Evolutionary conservation across 2,797 vertebrate genomes (phyloP), one percentile per base, ranked within the genome.

Genomic region (Nasua narica): DNA sequence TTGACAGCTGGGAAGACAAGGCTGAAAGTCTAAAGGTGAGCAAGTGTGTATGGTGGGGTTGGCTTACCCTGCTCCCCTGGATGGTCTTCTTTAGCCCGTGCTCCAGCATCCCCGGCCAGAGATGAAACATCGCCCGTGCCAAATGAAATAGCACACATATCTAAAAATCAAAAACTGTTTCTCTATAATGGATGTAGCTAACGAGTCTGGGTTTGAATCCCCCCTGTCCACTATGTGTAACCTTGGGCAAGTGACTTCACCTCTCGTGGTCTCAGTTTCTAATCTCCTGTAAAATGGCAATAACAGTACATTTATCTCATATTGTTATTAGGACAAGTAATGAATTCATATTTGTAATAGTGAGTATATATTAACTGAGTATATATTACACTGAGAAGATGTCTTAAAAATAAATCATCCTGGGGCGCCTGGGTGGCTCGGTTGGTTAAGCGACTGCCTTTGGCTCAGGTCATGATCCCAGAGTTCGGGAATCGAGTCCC

Each of bases 281-380:
- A 76, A 50, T 95, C 67, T 70, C 15, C 43, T 92, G 2, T 91
- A 94, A 96, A 89, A 90, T 89, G 43, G 56, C 25, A 67, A 18
- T 62, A 78, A 84, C 10, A 67, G 15, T 77, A 87, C 72, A 83
- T 77, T 70, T 87, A 95, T 25, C 43, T 74, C 65, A 54, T 79
- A 3, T 69, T 84, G 23, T 84, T 81, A 50, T 79, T 50, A 46
- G 70, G 65, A 56, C 27, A 92, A 77, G 35, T 77, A 88, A 72
- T 92, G 50, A 72, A 92, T 35, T 56, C 58, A 35, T 35, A 82
- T 62, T 67, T 85, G 46, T 77, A 85, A 86, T 82, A 46, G 11
- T 58, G 74, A 89, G 35, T 62, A 54, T 84, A 85, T 72, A n/a
- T n/a, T n/a, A n/a, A n/a, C n/a, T n/a, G n/a, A n/a, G n/a, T n/a